These are phyloP conservation scores for Ptychodera flava DNA, from an alignment of 35 echinoderm and acorn worm species.

Conservation along the genomic window DNA sequence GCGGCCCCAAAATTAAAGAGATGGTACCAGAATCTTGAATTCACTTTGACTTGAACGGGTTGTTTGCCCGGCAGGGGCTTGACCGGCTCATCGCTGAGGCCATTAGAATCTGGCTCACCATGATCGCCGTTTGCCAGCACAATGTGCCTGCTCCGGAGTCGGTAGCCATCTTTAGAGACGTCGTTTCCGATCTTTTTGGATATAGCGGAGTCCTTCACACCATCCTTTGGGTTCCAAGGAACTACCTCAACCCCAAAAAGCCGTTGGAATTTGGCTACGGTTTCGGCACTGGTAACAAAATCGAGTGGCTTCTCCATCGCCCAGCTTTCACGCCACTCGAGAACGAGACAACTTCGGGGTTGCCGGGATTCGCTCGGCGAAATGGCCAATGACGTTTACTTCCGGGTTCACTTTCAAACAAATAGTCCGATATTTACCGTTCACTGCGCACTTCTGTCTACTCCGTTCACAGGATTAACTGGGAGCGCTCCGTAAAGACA, in stretches of 20 bases:
- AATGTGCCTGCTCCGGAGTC: background rate
- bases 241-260: background rate
- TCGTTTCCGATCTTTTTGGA: background rate
- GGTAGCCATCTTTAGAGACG: background rate
- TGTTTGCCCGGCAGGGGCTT: background rate
- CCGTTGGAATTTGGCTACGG: conserved; percentile 6
- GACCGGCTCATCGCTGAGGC: background rate
- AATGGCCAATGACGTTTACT: no score
- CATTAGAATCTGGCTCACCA: background rate
- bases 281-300: background rate
- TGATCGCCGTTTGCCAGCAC: background rate
- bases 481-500: no score
- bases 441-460: no score
- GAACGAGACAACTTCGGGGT: no score
- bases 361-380: no score
- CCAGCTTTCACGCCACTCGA: no score
- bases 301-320: background rate
- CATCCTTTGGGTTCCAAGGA: background rate
- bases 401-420: background rate
- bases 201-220: background rate
- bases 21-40: conserved; percentile 80
- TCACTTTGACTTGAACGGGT: background rate
- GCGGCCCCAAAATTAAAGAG: conserved; percentile 69
- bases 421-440: background rate
- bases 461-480: no score